Base-by-base conservation (phyloP, 2,888 invertebrate species). In the Acrobasis consociella region DNA sequence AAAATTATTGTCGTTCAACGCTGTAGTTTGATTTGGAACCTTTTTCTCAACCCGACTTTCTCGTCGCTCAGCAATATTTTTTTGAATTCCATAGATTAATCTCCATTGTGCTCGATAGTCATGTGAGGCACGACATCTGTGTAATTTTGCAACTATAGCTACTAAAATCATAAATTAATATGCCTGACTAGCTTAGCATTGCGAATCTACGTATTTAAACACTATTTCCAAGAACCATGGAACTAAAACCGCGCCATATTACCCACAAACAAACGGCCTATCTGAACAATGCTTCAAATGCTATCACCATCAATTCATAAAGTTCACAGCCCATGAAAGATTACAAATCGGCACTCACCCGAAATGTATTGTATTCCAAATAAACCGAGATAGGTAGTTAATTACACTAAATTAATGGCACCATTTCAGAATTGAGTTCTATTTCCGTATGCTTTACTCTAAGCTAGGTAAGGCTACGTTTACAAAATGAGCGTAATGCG, bases 331-430 rank as follows among this genome's bases (percentile, higher is more conserved):
- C 56, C 56, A 56, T 56, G 56, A 56, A 56, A 56, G 56, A 56
- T 56, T 56, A 56, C 56, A 56, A 56, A 56, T 56, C 56, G 56
- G 56, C 42, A 56, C 60, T 60, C 60, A 10, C 16, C 50, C n/a
- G 42, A 51, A 60, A 60, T 51, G 51, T 22, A 51, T 51, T 60
- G 49, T 62, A 62, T 55, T 60, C 49, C 55, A 49, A 62, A 61
- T 61, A 61, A 22, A 61, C 49, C 37, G 9, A 49, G 60, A 60
- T 60, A 51, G 60, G 22, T 55, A 62, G 55, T 68, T 64, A 63
- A 68, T 68, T 63, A 65, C 56, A 60, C 61, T 58, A 62, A 65
- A 67, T 66, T 67, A 69, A 69, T 60, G 64, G 62, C 63, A 56
- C 65, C 61, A 64, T 65, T 64, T 53, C 59, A 38, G 16, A 50